Conservation (phyloP, 2,113 vertebrate species). For the Arvicanthis niloticus region DNA sequence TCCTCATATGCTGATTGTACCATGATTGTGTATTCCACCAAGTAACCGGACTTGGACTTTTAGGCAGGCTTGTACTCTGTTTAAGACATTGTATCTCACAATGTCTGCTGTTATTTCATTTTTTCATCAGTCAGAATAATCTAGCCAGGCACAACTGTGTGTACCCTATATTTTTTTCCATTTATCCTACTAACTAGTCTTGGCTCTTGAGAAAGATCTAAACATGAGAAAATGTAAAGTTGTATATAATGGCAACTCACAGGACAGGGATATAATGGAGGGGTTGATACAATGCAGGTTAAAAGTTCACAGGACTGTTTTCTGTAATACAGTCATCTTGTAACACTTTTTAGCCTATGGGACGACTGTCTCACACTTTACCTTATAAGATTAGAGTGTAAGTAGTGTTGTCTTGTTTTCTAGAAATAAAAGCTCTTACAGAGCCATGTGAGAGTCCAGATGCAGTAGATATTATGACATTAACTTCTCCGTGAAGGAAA, state of each 20-base stretch:
- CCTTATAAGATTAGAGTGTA: neutral
- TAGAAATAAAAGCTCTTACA: neutral
- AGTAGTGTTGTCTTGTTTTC: neutral
- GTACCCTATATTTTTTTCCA: neutral
- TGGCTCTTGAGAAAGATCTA: neutral
- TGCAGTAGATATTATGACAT: neutral
- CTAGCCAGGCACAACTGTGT: neutral
- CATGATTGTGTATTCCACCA: neutral
- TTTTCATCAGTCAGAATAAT: neutral
- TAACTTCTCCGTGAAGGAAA: neutral
- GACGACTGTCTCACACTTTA: neutral
- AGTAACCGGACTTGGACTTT: too few relatives aligned
- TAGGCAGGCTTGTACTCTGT: accelerated
- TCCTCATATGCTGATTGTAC: neutral
- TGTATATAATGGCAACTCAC: neutral
- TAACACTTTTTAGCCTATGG: neutral
- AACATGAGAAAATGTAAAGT: neutral
- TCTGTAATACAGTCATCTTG: neutral
- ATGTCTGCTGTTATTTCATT: neutral
- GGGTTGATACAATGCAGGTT: neutral
- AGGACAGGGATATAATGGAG: neutral
- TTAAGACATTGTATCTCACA: neutral
- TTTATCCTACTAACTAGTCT: neutral
- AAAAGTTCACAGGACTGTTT: neutral
- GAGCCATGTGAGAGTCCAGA: neutral